Evolutionary conservation across 2,888 invertebrate species (phyloP), one percentile per base, ranked within the genome.

Genomic region (Drosophila fungiperda): DNA sequence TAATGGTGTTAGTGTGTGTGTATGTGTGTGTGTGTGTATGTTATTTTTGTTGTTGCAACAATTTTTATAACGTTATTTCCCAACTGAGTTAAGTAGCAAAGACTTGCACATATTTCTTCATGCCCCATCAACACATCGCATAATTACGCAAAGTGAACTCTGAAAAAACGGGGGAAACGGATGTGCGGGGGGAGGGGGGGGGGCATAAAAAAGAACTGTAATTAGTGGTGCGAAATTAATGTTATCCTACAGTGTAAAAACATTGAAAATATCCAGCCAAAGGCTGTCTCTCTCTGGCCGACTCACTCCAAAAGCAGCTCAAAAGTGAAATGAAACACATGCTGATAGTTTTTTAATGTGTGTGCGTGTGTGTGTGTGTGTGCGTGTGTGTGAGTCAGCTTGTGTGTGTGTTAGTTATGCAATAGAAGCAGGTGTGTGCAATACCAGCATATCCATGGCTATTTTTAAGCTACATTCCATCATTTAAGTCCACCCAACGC

Each of bases 221-320:
- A 90, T 86, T 86, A 86, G 89, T 86, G 89, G 89, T 83, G 89
- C 80, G 73, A 88, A 90, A 90, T 86, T 90, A 80, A 83, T 90
- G 89, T 88, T 85, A 76, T 86, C 73, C 83, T 66, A 60, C 65
- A 74, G 83, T 61, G 69, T 69, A 81, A 78, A 76, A 78, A 77
- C 82, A 78, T 78, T 78, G 82, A 66, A 68, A 79, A 74, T 72
- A 68, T 65, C 40, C 73, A 55, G 20, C 40, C 1, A 33, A 57
- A 40, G 20, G 15, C n/a, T 23, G 29, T 6, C 40, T 23, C 65
- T 35, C 64, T 32, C 8, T 42, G n/a, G 20, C 42, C n/a, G 36
- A 15, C 20, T 32, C 49, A 8, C 38, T 29, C 40, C 12, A 6
- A 29, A 26, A 33, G 53, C 35, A 45, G 45, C 74, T 78, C 72